Evolutionary conservation across 2,113 vertebrate species (phyloP).

Genomic region (Leucosticte australis): DNA sequence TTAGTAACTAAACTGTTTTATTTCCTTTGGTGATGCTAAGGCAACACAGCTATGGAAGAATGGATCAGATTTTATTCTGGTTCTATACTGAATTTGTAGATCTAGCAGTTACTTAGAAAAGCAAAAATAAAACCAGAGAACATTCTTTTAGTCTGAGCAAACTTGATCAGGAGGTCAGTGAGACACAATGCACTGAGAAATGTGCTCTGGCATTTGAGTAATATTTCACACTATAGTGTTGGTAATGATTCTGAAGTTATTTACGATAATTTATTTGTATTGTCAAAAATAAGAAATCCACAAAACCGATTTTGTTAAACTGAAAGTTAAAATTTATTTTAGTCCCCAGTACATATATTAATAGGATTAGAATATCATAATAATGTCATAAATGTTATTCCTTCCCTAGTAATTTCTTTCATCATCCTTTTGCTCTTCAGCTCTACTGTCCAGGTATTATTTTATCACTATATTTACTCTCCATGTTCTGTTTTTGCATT

Average conservation of each 20-base stretch:
- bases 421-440: background rate
- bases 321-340: background rate
- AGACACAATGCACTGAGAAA: background rate
- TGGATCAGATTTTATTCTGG: background rate
- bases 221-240: background rate
- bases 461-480: background rate
- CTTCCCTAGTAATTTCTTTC: background rate
- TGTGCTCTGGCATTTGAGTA: background rate
- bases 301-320: background rate
- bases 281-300: background rate
- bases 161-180: background rate
- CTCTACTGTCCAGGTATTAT: background rate
- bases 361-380: background rate
- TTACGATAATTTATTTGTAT: background rate
- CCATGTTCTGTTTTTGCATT: background rate
- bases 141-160: background rate
- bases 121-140: conserved; percentile 1
- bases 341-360: background rate
- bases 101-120: conserved; percentile 25
- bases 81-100: conserved; percentile 7
- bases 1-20: conserved; percentile 8
- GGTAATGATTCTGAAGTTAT: background rate
- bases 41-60: background rate
- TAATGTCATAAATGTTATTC: background rate
- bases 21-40: conserved; percentile 3